phyloP scores from a whole-genome alignment of 2,888 invertebrate genomes.

The Oxytorus armatus region DNA sequence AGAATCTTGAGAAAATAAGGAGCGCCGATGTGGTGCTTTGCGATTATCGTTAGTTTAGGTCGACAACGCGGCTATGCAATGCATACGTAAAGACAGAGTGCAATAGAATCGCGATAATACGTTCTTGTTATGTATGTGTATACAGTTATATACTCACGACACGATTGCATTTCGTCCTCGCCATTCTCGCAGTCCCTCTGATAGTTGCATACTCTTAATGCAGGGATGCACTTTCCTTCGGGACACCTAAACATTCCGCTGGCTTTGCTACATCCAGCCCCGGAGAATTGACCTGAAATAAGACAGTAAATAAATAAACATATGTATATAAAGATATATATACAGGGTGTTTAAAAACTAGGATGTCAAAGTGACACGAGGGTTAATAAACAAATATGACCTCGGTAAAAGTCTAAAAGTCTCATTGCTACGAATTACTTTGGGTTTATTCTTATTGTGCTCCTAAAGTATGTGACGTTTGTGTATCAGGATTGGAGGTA shows the following conservation, averaged over 20 bases:
- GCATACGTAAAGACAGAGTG: neutral
- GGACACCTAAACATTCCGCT: slow-evolving; percentile 93
- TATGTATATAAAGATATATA: too few relatives aligned
- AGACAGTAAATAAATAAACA: slow-evolving; percentile 42
- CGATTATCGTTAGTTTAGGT: slow-evolving; percentile 52
- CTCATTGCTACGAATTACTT: too few relatives aligned
- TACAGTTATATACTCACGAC: slow-evolving; percentile 90
- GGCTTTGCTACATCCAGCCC: slow-evolving; percentile 85
- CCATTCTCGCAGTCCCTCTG: slow-evolving; percentile 97
- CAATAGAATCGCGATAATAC: slow-evolving; percentile 14
- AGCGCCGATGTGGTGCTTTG: slow-evolving; percentile 52
- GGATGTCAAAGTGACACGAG: too few relatives aligned
- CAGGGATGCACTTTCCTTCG: slow-evolving; percentile 95
- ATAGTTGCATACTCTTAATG: slow-evolving; percentile 96
- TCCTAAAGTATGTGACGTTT: too few relatives aligned
- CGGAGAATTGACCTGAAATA: slow-evolving; percentile 74
- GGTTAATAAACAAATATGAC: too few relatives aligned
- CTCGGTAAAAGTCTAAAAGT: too few relatives aligned
- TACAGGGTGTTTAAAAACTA: too few relatives aligned
- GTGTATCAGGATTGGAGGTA: too few relatives aligned
- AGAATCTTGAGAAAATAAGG: slow-evolving; percentile 66
- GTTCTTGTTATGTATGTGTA: slow-evolving; percentile 4
- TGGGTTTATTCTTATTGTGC: too few relatives aligned
- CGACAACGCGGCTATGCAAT: slow-evolving; percentile 16
- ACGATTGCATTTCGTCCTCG: slow-evolving; percentile 95